Evolutionary conservation across 2,113 vertebrate species (phyloP).

Genomic region (Chaetura pelagica): DNA sequence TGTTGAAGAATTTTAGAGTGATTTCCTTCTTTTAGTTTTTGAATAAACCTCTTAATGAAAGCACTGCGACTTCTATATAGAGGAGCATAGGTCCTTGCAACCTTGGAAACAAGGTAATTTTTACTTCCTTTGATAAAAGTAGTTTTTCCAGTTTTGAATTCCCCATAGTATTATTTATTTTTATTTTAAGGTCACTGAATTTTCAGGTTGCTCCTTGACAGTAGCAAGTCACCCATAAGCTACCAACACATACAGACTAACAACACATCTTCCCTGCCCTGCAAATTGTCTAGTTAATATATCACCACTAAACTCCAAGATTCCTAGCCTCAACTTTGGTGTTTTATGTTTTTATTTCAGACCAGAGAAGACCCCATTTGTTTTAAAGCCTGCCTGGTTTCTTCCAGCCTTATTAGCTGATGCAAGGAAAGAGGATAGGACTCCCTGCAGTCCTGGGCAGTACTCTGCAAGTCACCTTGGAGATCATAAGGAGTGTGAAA

Average conservation of each 20-base stretch:
- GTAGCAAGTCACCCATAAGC: not conserved
- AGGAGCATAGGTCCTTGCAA: not conserved
- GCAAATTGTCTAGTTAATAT: not conserved
- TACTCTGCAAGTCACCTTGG: not conserved
- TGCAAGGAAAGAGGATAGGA: not conserved
- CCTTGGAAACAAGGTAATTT: not conserved
- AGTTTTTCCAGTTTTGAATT: not conserved
- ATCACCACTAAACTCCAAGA: not conserved
- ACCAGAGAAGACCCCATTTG: not conserved
- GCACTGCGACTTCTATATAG: not conserved
- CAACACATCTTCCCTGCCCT: not conserved
- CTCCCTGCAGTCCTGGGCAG: not conserved
- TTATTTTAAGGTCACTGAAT: not conserved
- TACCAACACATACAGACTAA: not conserved
- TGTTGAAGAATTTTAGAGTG: not conserved
- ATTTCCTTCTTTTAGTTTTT: not conserved
- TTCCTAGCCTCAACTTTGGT: not conserved
- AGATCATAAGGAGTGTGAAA: not conserved
- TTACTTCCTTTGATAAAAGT: not conserved
- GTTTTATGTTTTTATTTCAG: not conserved
- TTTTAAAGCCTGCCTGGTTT: not conserved
- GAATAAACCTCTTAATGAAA: not conserved
- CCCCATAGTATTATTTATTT: not conserved
- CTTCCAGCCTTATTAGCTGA: not conserved
- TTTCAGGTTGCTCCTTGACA: not conserved